Evolutionary conservation across 2,113 vertebrate genomes (phyloP).

Genomic region (Setophaga petechia): DNA sequence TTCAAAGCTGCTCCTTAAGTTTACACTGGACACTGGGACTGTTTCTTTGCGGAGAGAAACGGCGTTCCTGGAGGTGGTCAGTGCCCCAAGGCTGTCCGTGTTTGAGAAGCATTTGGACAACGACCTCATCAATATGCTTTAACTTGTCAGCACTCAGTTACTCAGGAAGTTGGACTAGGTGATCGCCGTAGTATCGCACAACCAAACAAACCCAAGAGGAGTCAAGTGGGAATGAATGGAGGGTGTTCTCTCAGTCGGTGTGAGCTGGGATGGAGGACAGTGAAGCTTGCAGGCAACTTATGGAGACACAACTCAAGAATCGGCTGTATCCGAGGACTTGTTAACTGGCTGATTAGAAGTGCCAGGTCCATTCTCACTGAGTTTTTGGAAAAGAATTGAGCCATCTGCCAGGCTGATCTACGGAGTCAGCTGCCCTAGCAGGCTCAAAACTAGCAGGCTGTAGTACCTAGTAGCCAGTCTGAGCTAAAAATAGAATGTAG

Average conservation of each 20-base stretch:
- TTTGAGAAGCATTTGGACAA: background rate
- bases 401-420: background rate
- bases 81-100: background rate
- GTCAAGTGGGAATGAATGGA: background rate
- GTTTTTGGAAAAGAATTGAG: background rate
- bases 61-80: background rate
- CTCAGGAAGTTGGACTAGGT: background rate
- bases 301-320: background rate
- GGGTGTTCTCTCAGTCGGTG: background rate
- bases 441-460: background rate
- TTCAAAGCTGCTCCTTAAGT: background rate
- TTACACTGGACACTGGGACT: accelerated
- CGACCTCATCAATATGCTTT: background rate
- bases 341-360: background rate
- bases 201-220: background rate
- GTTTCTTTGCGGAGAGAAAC: background rate
- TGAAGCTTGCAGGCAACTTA: accelerated
- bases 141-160: background rate
- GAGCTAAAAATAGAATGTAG: conserved; percentile 6
- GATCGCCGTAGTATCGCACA: accelerated
- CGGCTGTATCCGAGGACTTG: background rate
- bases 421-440: background rate
- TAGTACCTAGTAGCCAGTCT: background rate
- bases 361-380: background rate
- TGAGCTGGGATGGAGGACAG: background rate